Percentiles rank a stretch among this genome's conserved stretches.
Evolutionary conservation across 2,888 invertebrate species (phyloP).

Genomic region (Apamea epomidion): DNA sequence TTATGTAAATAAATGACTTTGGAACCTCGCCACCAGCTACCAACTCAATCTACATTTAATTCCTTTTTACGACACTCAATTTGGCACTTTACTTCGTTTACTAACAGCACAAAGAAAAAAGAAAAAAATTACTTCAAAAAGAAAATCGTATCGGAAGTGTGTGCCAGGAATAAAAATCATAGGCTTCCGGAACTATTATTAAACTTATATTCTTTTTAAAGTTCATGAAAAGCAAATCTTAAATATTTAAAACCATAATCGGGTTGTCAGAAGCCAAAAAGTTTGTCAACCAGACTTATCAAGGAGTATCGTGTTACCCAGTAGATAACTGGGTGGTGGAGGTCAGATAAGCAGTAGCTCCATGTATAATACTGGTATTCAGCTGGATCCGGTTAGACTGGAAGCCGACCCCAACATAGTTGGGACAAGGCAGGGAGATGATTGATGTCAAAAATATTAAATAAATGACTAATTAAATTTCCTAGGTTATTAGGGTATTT

Average conservation of each 20-base stretch:
- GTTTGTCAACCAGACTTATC: too few species aligned
- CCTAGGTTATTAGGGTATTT: too few species aligned
- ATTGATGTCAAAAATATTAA: too few species aligned
- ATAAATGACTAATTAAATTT: too few species aligned
- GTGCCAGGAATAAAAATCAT: neutral
- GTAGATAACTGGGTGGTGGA: too few species aligned
- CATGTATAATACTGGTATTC: neutral
- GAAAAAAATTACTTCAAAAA: neutral
- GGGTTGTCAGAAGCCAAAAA: too few species aligned
- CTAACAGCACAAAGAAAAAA: neutral
- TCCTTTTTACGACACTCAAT: neutral
- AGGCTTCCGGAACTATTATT: too few species aligned
- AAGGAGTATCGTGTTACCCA: too few species aligned
- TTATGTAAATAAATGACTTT: slow-evolving; percentile 1
- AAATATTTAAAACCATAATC: too few species aligned
- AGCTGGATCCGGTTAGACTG: neutral
- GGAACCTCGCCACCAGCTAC: slow-evolving; percentile 3
- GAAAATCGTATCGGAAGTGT: neutral
- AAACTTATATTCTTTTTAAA: neutral
- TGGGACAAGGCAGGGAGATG: neutral
- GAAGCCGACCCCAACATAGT: neutral
- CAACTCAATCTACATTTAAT: slow-evolving; percentile 7
- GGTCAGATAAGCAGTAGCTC: too few species aligned
- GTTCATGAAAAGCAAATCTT: too few species aligned
- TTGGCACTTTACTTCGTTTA: slow-evolving; percentile 1